Conservation (phyloP, 2,113 vertebrate genomes). For the Hippoglossus stenolepis region DNA sequence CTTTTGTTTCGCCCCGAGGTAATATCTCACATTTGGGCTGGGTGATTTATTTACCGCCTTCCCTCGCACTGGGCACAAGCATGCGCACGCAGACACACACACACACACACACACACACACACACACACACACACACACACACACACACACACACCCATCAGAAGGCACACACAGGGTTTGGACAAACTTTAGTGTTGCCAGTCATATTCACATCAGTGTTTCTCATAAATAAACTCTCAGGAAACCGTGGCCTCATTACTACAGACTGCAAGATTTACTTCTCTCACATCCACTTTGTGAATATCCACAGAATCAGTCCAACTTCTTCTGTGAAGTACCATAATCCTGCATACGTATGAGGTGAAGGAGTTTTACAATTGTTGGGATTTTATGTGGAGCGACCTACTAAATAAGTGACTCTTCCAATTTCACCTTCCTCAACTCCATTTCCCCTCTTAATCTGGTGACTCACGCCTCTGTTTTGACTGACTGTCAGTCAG, state of each 20-base stretch:
- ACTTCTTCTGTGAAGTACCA: neutral
- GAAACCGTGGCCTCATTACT: neutral
- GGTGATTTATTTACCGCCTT: constrained; percentile 78
- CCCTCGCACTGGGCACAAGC: constrained; percentile 9
- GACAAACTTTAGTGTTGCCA: constrained; percentile 6
- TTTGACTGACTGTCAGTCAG: constrained; percentile 72
- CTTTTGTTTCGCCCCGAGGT: constrained; percentile 71
- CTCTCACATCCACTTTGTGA: neutral
- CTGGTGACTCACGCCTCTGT: constrained; percentile 57
- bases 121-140: constrained; percentile 12
- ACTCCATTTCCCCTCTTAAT: constrained; percentile 59
- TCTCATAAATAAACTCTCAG: neutral
- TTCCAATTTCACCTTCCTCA: constrained; percentile 57
- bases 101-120: neutral
- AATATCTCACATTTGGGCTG: constrained; percentile 68
- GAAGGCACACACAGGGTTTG: neutral
- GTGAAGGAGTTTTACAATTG: constrained; percentile 42
- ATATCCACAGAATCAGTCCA: constrained; percentile 16
- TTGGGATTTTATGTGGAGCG: constrained; percentile 50
- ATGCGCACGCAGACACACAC: neutral
- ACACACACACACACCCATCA: neutral
- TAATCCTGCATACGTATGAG: constrained; percentile 42
- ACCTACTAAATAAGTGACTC: constrained; percentile 57
- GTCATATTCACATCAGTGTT: neutral
- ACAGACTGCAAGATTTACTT: neutral